Conservation (phyloP, 2,797 vertebrate genomes). For the Rhinatrema bivittatum region DNA sequence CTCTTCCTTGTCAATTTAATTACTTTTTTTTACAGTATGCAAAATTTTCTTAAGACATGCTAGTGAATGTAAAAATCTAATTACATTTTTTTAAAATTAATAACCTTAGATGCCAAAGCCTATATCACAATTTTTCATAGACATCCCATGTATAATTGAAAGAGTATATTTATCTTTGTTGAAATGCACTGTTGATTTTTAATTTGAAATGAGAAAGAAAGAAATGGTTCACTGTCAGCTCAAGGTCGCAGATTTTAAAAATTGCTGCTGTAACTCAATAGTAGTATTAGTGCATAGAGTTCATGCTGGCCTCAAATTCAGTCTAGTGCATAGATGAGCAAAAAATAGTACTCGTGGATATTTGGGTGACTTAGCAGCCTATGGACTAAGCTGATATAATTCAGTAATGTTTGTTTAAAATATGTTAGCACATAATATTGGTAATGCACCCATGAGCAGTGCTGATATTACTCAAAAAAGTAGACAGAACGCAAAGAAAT, state of each 20-base stretch:
- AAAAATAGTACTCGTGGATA: too few species aligned
- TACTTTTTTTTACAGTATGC: neutral
- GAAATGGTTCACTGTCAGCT: neutral
- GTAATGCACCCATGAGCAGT: too few species aligned
- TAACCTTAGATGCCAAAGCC: neutral
- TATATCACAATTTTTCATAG: neutral
- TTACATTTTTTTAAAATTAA: neutral
- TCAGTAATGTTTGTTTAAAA: too few species aligned
- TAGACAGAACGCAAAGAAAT: too few species aligned
- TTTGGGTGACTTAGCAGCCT: too few species aligned
- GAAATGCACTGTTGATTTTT: neutral
- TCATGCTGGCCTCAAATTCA: too few species aligned
- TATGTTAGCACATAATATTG: too few species aligned
- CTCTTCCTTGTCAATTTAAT: neutral
- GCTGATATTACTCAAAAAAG: too few species aligned
- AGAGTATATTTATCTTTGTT: neutral
- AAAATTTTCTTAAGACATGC: neutral
- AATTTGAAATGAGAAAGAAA: accelerated
- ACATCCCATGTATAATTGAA: neutral
- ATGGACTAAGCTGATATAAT: too few species aligned
- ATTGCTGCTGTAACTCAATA: neutral
- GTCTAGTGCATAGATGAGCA: too few species aligned
- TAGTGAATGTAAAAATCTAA: neutral
- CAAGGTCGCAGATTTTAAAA: neutral
- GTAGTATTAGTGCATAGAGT: too few species aligned